Conservation (phyloP, 92 coral and sea anemone species). For the Blastomussa wellsi region DNA sequence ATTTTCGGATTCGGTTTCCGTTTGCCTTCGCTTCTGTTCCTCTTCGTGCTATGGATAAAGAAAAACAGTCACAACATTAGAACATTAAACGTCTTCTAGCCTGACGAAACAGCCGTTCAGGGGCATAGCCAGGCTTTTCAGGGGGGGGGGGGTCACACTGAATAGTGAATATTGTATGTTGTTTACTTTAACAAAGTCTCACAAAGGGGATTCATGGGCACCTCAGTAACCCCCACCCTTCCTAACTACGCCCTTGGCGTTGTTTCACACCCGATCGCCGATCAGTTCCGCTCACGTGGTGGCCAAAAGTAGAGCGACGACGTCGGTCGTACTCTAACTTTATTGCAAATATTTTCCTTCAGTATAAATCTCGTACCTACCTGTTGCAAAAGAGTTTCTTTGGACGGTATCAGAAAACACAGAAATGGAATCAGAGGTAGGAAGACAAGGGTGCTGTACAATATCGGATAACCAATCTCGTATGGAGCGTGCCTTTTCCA, state of each 20-base stretch:
- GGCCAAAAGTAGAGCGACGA: neutral
- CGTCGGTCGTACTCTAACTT: neutral
- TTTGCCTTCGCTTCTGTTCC: neutral
- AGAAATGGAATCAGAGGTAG: constrained; percentile 19
- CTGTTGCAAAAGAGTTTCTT: constrained; percentile 15
- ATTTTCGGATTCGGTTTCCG: neutral
- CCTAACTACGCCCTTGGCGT: too few relatives aligned
- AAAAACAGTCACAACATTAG: neutral
- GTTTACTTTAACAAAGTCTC: too few relatives aligned
- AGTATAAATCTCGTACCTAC: neutral
- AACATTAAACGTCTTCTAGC: neutral
- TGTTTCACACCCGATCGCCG: neutral
- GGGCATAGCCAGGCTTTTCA: too few relatives aligned
- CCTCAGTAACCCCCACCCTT: too few relatives aligned
- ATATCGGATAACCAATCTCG: constrained; percentile 30
- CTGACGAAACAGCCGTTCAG: neutral
- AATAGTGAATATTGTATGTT: too few relatives aligned
- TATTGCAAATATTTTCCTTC: neutral
- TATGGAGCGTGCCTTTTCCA: constrained; percentile 31
- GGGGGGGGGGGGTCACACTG: too few relatives aligned
- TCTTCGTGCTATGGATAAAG: constrained; percentile 12
- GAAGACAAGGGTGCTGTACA: constrained; percentile 20
- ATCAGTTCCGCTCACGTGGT: neutral
- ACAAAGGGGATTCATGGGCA: too few relatives aligned
- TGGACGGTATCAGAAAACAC: constrained; percentile 7